A percentile compares a stretch with the other conserved stretches of the same genome.
These are phyloP conservation scores for Sebastes kiyomatsui DNA, from an alignment of 2,797 vertebrate genomes.

Conservation along the genomic window DNA sequence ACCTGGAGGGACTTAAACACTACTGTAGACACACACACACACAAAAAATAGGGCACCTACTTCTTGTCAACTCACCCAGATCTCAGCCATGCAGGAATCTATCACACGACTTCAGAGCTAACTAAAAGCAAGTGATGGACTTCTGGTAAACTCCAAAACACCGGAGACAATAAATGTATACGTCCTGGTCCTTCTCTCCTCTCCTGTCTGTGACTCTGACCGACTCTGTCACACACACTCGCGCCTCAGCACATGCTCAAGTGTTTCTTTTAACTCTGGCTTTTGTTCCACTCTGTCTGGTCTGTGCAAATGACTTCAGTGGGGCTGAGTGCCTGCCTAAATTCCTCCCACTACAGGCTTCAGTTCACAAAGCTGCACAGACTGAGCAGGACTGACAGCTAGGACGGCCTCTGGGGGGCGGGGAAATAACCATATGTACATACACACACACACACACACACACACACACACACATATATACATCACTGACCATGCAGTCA, in stretches of 20 bases:
- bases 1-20: slow-evolving; percentile 61
- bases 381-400: slow-evolving; percentile 75
- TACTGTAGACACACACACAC: not conserved
- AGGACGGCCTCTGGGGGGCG: slow-evolving; percentile 66
- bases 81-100: slow-evolving; percentile 43
- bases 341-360: slow-evolving; percentile 79
- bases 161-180: slow-evolving; percentile 24
- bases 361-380: slow-evolving; percentile 72
- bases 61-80: slow-evolving; percentile 74
- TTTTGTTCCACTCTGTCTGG: slow-evolving; percentile 83
- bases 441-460: slow-evolving; percentile 32
- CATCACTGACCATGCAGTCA: slow-evolving; percentile 22
- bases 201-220: slow-evolving; percentile 31
- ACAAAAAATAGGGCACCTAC: not conserved
- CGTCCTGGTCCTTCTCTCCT: slow-evolving; percentile 22
- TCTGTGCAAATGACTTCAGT: slow-evolving; percentile 82
- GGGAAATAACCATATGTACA: slow-evolving; percentile 32
- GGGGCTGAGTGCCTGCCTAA: slow-evolving; percentile 72
- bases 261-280: slow-evolving; percentile 79
- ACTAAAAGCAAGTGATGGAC: slow-evolving; percentile 30
- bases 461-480: slow-evolving; percentile 7
- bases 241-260: slow-evolving; percentile 67
- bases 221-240: slow-evolving; percentile 60
- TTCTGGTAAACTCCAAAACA: slow-evolving; percentile 58
- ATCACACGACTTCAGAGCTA: slow-evolving; percentile 33